These are phyloP conservation scores for Pelusios castaneus DNA, from an alignment of 2,113 vertebrate genomes.

Conservation along the genomic window DNA sequence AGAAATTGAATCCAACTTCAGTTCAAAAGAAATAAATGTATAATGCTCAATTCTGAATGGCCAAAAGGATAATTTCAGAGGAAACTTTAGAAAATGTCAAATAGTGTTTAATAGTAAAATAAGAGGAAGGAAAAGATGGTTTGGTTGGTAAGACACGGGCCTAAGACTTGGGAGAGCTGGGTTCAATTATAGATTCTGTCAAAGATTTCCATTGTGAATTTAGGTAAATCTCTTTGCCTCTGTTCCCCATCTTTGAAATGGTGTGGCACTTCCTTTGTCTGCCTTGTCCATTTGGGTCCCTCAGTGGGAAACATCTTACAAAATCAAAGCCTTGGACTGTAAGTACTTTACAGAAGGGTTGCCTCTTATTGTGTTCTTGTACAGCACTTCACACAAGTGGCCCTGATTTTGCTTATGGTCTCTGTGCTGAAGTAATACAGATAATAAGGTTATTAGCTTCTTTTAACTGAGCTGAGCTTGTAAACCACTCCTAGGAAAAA, in stretches of 20 bases:
- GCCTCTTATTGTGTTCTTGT: conserved; percentile 25
- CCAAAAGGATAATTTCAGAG: background rate
- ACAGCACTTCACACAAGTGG: conserved; percentile 2
- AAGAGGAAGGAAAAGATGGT: conserved; percentile 18
- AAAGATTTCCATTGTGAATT: background rate
- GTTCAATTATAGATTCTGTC: background rate
- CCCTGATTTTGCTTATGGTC: conserved; percentile 34
- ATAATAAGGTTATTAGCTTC: conserved; percentile 46
- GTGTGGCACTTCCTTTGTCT: conserved; percentile 34
- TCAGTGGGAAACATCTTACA: conserved; percentile 18
- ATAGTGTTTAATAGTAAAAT: background rate
- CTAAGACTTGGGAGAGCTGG: background rate
- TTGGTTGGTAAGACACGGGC: background rate
- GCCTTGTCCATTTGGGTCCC: conserved; percentile 17
- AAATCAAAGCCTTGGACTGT: conserved; percentile 22
- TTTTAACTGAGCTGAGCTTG: conserved; percentile 49
- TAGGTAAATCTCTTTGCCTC: conserved; percentile 14
- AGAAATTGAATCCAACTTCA: conserved; percentile 41
- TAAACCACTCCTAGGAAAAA: background rate
- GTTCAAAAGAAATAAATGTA: conserved; percentile 40
- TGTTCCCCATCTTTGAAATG: conserved; percentile 9
- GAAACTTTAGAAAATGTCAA: background rate
- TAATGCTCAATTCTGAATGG: background rate
- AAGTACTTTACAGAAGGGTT: background rate
- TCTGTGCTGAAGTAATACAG: conserved; percentile 33